Evolutionary conservation across 2,888 invertebrate species (phyloP).

Genomic region (Bruchidius siliquastri): DNA sequence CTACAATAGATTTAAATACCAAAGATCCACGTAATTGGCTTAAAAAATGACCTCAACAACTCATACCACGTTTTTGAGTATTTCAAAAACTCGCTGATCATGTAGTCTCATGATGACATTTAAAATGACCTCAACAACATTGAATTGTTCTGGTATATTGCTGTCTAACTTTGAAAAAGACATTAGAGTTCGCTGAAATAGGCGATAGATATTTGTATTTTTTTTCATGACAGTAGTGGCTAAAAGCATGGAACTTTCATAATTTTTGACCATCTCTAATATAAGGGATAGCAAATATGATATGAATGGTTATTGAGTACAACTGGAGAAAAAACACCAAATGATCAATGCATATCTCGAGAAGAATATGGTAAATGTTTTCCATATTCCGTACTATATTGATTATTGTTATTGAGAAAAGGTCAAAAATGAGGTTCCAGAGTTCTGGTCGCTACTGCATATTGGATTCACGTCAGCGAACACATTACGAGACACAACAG

Average conservation of each 20-base stretch:
- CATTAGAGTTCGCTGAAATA: not conserved
- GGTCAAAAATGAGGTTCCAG: not conserved
- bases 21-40: no score
- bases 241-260: not conserved
- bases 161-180: no score
- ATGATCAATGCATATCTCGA: not conserved
- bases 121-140: slow-evolving; percentile 8
- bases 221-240: not conserved
- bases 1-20: no score
- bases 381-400: no score
- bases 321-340: not conserved
- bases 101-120: no score
- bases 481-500: slow-evolving; percentile 42
- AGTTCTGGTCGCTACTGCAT: not conserved
- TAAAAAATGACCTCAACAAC: no score
- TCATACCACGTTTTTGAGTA: no score
- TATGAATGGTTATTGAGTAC: no score
- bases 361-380: not conserved
- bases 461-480: slow-evolving; percentile 37
- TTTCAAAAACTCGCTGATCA: no score
- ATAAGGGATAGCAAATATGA: no score
- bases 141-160: no score
- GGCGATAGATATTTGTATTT: not conserved
- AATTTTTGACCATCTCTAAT: not conserved
- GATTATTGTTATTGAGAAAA: no score